phyloP scores from a whole-genome alignment of 2,113 vertebrate genomes.

The Murina feae region DNA sequence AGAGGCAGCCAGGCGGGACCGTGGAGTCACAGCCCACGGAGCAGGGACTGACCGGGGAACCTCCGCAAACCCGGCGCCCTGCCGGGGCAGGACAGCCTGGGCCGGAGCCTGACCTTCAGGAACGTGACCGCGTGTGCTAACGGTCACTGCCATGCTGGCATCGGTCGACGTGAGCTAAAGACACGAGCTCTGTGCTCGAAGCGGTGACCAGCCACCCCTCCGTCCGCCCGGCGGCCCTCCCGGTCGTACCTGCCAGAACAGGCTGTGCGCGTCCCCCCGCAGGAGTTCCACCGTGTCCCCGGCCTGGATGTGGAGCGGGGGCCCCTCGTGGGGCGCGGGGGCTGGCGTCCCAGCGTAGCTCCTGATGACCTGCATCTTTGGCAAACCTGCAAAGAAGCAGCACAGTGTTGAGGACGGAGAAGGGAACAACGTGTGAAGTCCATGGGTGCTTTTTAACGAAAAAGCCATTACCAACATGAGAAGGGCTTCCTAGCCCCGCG shows the following conservation, averaged over 20 bases:
- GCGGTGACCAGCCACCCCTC: neutral
- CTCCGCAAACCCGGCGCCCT: too few relatives aligned
- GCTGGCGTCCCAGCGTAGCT: slow-evolving; percentile 88
- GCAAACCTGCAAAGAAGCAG: slow-evolving; percentile 83
- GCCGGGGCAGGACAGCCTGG: too few relatives aligned
- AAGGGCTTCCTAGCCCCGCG: neutral
- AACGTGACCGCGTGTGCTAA: neutral
- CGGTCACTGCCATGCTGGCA: neutral
- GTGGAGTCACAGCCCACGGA: too few relatives aligned
- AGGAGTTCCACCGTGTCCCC: slow-evolving; percentile 94
- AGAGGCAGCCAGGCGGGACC: too few relatives aligned
- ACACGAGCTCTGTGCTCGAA: neutral
- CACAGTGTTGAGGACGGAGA: neutral
- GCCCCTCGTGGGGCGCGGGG: slow-evolving; percentile 84
- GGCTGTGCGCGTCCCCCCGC: slow-evolving; percentile 89
- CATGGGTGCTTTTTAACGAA: neutral
- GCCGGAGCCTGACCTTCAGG: too few relatives aligned
- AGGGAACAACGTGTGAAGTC: neutral
- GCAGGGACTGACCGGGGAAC: too few relatives aligned
- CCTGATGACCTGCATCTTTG: slow-evolving; percentile 93
- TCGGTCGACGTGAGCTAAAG: neutral
- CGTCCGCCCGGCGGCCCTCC: neutral
- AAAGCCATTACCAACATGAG: neutral
- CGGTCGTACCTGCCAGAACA: slow-evolving; percentile 94
- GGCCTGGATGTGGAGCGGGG: slow-evolving; percentile 86